Base-by-base conservation (phyloP, 2,888 invertebrate genomes). In the Napeogenes sylphis region DNA sequence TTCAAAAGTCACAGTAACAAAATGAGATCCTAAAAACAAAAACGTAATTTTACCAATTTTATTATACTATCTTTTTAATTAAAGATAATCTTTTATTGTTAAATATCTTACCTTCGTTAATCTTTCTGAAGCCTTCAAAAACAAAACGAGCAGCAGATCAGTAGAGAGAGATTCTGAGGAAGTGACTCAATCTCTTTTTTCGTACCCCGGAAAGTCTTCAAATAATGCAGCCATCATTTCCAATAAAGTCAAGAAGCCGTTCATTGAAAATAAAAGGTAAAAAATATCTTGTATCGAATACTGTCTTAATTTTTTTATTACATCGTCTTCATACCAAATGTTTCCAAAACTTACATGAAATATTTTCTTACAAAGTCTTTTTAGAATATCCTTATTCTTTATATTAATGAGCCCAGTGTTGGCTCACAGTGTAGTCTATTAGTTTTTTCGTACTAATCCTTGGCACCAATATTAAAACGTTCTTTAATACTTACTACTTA, bases 111-210 rank as follows among this genome's bases (percentile, higher is more conserved):
- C 89, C 87, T 55, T 73, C 69, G 54, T 72, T 67, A 65, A 80
- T 63, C 70, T 87, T 89, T 62, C 84, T 75, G 12, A 87, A 64
- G 3, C 87, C 90, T 74, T 89, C 88, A 64, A 82, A 80, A 55
- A 88, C 73, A 68, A 78, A 88, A 71, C 74, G 85, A 32, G 73
- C 70, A 6, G 71, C 73, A 0, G 84, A 75, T 2, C 79, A 82
- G 56, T 83, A 88, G 83, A 80, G 61, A 89, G 90, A 65, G 85
- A 85, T 56, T 85, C 79, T 4, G 85, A 81, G 38, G 89, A 85
- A n/a, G 84, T 81, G 2, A 85, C 72, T 0, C 81, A 79, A 66
- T 90, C 90, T 54, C 82, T 78, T 70, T 82, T 81, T 68, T 90
- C 88, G 63, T 87, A 85, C 59, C 81, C 76, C 8, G 90, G 87